A percentile compares a stretch with the other conserved stretches of the same genome.
Conservation (phyloP, 2,888 invertebrate genomes). For the Plebejus argus region DNA sequence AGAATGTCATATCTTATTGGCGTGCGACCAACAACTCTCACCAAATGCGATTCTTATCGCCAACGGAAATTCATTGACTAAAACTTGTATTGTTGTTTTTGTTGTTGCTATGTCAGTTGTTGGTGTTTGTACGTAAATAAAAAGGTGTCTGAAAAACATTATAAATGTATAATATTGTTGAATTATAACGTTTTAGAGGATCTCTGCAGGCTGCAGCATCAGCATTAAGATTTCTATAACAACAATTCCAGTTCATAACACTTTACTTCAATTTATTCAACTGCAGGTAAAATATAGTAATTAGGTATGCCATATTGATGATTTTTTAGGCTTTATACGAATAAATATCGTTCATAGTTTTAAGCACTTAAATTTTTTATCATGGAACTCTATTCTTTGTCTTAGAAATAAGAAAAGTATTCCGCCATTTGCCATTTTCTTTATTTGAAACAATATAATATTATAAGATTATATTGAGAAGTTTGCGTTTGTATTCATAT, state of each 20-base stretch:
- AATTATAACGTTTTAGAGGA: too few relatives aligned
- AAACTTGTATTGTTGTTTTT: not conserved
- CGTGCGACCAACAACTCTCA: constrained; percentile 1
- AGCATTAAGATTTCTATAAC: too few relatives aligned
- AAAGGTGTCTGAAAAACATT: not conserved
- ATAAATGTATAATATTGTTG: too few relatives aligned
- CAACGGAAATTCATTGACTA: constrained; percentile 8
- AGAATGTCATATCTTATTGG: constrained; percentile 17
- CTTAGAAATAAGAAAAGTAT: not conserved
- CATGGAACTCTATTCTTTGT: not conserved
- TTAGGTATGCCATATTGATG: too few relatives aligned
- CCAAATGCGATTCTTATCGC: constrained; percentile 16
- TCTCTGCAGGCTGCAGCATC: too few relatives aligned
- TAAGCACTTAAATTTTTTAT: too few relatives aligned
- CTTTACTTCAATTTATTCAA: too few relatives aligned
- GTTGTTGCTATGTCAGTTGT: not conserved
- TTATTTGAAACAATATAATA: not conserved
- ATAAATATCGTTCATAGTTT: too few relatives aligned
- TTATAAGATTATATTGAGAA: not conserved
- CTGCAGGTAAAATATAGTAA: too few relatives aligned
- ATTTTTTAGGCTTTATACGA: too few relatives aligned
- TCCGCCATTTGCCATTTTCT: not conserved
- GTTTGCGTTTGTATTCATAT: constrained; percentile 3
- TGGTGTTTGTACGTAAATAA: not conserved
- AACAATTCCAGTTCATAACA: too few relatives aligned